phyloP scores from a whole-genome alignment of 1,140 invertebrate genomes.

The Acromyrmex echinatior region DNA sequence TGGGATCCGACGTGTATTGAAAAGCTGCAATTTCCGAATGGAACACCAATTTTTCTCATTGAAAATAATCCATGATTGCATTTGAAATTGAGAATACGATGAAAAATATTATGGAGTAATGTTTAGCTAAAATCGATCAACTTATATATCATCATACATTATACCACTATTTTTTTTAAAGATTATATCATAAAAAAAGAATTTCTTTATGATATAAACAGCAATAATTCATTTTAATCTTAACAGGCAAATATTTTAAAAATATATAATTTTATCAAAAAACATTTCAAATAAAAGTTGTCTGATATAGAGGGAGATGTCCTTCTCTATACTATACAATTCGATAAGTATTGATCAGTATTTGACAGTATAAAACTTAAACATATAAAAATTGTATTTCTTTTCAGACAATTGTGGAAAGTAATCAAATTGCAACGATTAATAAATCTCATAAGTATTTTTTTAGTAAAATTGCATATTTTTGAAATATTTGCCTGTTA shows the following conservation, averaged over 20 bases:
- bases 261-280: too few species aligned
- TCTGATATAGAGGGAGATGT: too few species aligned
- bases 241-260: too few species aligned
- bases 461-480: too few species aligned
- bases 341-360: conserved; percentile 17
- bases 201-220: too few species aligned
- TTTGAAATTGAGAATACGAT: neutral
- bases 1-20: neutral
- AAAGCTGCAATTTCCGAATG: neutral
- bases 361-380: conserved; percentile 1
- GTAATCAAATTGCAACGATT: neutral
- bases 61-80: neutral
- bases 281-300: too few species aligned
- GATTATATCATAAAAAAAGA: neutral
- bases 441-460: neutral
- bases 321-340: neutral
- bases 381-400: conserved; percentile 22
- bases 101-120: neutral
- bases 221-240: neutral
- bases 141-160: neutral
- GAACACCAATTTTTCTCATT: neutral
- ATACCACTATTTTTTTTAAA: neutral
- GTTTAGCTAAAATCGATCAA: neutral
- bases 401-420: neutral
- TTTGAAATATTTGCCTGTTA: too few species aligned